phyloP scores from a whole-genome alignment of 2,888 invertebrate genomes.

The Orthonevra nobilis region DNA sequence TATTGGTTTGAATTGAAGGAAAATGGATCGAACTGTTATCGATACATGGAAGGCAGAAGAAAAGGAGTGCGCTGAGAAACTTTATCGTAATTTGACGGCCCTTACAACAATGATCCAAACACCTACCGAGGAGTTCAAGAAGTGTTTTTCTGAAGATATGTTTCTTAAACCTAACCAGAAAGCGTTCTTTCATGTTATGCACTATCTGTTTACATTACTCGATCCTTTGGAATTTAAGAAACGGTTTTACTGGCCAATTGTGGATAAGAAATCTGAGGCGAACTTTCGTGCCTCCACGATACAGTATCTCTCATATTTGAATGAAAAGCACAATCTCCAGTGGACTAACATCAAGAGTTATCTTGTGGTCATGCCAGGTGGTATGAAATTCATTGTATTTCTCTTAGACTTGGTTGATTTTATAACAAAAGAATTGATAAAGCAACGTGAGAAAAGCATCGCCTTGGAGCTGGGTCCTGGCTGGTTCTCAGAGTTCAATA shows the following conservation, averaged over 20 bases:
- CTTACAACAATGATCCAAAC: constrained; percentile 74
- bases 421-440: constrained; percentile 76
- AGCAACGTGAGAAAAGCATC: constrained; percentile 75
- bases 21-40: constrained; percentile 77
- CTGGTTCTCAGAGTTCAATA: constrained; percentile 62
- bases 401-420: constrained; percentile 76
- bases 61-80: constrained; percentile 76
- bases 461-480: constrained; percentile 41
- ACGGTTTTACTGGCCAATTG: constrained; percentile 80
- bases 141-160: constrained; percentile 76
- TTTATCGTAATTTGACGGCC: constrained; percentile 74
- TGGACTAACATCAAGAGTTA: constrained; percentile 78
- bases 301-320: constrained; percentile 77
- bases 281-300: constrained; percentile 77
- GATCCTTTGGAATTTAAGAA: constrained; percentile 78
- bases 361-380: constrained; percentile 79
- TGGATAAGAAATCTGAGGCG: constrained; percentile 77
- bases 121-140: constrained; percentile 75
- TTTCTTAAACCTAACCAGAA: constrained; percentile 79
- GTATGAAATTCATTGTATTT: constrained; percentile 78
- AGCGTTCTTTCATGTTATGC: constrained; percentile 78
- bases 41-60: constrained; percentile 78
- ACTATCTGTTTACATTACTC: constrained; percentile 77
- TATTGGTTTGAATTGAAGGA: constrained; percentile 1
- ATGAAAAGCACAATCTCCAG: constrained; percentile 77